phyloP scores from a whole-genome alignment of 1,140 invertebrate genomes.

The Magallana ariakensis region DNA sequence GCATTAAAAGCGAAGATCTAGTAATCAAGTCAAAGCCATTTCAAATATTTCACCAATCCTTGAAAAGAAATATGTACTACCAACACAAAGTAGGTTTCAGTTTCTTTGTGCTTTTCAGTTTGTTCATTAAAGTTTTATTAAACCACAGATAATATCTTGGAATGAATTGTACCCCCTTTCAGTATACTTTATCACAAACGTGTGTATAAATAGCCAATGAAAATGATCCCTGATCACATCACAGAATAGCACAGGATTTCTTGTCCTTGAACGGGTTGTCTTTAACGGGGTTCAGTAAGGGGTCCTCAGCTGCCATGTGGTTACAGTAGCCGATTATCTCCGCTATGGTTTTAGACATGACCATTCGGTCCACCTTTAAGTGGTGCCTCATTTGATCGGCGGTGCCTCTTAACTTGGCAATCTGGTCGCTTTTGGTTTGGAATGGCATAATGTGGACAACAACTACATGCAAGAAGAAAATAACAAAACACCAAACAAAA shows the following conservation, averaged over 20 bases:
- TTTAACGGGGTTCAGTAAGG: constrained; percentile 60
- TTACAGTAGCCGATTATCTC: constrained; percentile 61
- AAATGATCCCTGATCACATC: constrained; percentile 24
- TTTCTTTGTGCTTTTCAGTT: no score
- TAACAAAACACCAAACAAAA: constrained; percentile 38
- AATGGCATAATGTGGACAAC: constrained; percentile 51
- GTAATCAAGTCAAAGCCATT: no score
- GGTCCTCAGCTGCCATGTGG: constrained; percentile 54
- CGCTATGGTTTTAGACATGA: constrained; percentile 57
- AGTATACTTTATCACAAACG: constrained; percentile 18
- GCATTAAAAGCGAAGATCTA: not conserved
- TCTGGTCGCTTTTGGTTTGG: constrained; percentile 59
- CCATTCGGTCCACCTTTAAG: constrained; percentile 56
- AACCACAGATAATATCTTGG: not conserved
- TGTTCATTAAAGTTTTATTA: not conserved
- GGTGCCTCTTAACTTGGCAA: constrained; percentile 50
- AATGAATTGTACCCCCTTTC: not conserved
- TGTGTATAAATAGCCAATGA: constrained; percentile 4
- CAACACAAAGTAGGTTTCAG: no score
- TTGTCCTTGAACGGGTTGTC: constrained; percentile 66
- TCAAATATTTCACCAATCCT: no score
- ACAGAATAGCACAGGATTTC: constrained; percentile 61
- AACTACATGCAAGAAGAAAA: constrained; percentile 48
- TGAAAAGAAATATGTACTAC: not conserved
- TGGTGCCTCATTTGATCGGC: constrained; percentile 54